Percentiles rank a stretch among this genome's conserved stretches.
Conservation (phyloP, 2,888 invertebrate species). For the Thysanoteuthis rhombus region DNA sequence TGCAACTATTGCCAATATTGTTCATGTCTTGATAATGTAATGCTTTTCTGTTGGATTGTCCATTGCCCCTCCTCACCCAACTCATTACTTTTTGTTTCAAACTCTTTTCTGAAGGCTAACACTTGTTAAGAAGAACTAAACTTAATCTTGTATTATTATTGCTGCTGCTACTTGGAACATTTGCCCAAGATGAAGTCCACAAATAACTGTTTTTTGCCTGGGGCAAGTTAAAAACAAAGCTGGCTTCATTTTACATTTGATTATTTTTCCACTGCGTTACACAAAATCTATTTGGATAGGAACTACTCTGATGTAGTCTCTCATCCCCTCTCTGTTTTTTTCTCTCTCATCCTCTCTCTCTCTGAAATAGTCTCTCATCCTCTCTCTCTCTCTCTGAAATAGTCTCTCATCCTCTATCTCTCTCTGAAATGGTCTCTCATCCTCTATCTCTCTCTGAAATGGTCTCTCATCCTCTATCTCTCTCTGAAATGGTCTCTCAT, state of each 20-base stretch:
- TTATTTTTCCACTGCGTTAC: background rate
- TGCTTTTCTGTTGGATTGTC: background rate
- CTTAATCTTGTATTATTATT: background rate
- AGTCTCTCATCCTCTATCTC: too few relatives aligned
- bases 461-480: too few relatives aligned
- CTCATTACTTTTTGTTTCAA: background rate
- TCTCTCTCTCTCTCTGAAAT: constrained; percentile 35
- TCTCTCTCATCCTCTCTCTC: background rate
- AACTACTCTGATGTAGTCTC: background rate
- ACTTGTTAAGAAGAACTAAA: background rate
- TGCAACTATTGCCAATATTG: background rate
- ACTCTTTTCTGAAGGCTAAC: background rate
- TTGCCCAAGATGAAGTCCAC: background rate
- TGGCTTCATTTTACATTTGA: background rate
- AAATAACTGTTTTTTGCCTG: background rate
- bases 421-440: too few relatives aligned
- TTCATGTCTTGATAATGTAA: background rate
- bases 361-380: background rate
- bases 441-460: too few relatives aligned
- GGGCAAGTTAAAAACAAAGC: background rate
- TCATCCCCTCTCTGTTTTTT: too few relatives aligned
- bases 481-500: too few relatives aligned
- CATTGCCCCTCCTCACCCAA: background rate
- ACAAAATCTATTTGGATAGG: background rate
- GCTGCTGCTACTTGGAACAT: background rate